These are phyloP conservation scores for Rhea americana DNA, from an alignment of 2,113 vertebrate species.

Conservation along the genomic window DNA sequence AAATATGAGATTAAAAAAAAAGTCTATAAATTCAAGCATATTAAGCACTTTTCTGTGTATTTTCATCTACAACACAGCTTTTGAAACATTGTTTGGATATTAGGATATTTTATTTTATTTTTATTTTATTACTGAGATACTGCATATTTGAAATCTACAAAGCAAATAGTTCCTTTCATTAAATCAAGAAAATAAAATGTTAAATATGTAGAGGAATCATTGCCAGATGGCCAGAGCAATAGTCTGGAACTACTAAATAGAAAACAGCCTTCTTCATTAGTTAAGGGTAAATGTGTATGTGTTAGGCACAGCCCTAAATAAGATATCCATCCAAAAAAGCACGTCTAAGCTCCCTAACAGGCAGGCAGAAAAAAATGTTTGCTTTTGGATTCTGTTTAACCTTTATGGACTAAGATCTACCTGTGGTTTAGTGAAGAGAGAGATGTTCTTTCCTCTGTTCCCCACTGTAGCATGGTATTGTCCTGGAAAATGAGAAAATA, in stretches of 20 bases:
- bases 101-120: no score
- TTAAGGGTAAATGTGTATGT: background rate
- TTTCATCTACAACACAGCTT: background rate
- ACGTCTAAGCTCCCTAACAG: background rate
- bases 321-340: background rate
- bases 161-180: constrained; percentile 43
- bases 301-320: background rate
- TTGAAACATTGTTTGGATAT: background rate
- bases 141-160: background rate
- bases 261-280: constrained; percentile 27
- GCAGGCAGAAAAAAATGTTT: background rate
- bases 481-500: background rate
- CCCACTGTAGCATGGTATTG: background rate
- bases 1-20: background rate
- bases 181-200: constrained; percentile 48
- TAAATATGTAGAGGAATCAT: constrained; percentile 18
- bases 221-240: constrained; percentile 7
- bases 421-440: background rate
- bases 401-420: background rate
- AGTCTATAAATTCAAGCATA: background rate
- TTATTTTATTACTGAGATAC: background rate
- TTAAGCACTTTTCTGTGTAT: background rate
- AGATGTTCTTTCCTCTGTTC: background rate
- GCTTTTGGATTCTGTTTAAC: background rate
- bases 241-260: constrained; percentile 14